Base-by-base conservation (phyloP, 2,113 vertebrate genomes). In the Spermophilus dauricus region DNA sequence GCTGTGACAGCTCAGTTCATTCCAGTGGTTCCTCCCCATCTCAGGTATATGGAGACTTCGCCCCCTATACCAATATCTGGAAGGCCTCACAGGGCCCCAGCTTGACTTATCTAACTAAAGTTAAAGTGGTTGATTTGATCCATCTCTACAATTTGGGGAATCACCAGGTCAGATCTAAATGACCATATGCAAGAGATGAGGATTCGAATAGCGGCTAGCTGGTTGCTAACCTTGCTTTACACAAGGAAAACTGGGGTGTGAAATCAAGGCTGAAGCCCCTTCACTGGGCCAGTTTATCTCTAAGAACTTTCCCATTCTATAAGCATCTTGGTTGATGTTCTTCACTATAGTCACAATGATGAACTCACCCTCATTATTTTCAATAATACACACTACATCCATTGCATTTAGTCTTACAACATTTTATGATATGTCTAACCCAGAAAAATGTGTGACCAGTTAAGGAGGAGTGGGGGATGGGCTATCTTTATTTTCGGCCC, bases 391-490 rank as follows among this genome's bases (percentile, higher is more conserved):
- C 4, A 2, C 95, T 48, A 45, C 17, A 94, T 97, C 97, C 97
- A 97, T 95, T 94, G 73, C 48, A 85, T 98, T 98, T 96, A 45
- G 69, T 97, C 96, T 97, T 97, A 48, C 30, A 96, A 45, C 90
- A 37, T 98, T 98, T 98, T 98, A 98, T 97, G 97, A 98, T 96
- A 97, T 98, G 97, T 97, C 92, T 98, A 98, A 98, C 96, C 98
- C 98, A 97, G 98, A 96, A 97, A 97, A 98, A 96, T 91, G 95
- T 98, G 95, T 97, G 96, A 97, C 97, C 98, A 94, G 97, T 97
- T 98, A 94, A 94, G 95, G 93, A 78, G 95, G 69, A 97, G 95
- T 97, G 96, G 89, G n/a, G 26, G 51, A 45, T 6, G 0, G 89
- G 95, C 67, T 98, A 86, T 94, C 81, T 97, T 98, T 89, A 94